Evolutionary conservation across 2,113 vertebrate species (phyloP).

Genomic region (Corydoras sp.): DNA sequence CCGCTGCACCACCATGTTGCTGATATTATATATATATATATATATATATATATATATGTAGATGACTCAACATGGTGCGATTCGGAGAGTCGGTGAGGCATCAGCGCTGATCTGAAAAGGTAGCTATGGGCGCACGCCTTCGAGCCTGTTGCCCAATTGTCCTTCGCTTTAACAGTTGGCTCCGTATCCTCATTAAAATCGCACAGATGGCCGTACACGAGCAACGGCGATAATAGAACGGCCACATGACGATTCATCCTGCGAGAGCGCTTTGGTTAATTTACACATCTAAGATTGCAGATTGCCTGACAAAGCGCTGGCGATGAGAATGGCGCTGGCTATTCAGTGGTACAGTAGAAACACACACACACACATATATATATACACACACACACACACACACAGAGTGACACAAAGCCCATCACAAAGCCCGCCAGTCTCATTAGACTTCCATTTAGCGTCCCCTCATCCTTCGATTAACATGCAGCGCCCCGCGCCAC

Average conservation of each 20-base stretch:
- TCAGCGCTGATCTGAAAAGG: no score
- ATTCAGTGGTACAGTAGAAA: slow-evolving; percentile 11
- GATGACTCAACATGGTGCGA: no score
- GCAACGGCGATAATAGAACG: slow-evolving; percentile 9
- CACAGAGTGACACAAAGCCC: slow-evolving; percentile 22
- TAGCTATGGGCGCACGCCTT: no score
- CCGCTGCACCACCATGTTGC: no score
- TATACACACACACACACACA: slow-evolving; percentile 5
- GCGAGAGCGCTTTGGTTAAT: slow-evolving; percentile 25
- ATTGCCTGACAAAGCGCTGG: slow-evolving; percentile 16
- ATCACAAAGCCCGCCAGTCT: no score
- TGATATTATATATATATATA: no score
- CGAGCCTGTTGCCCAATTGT: no score
- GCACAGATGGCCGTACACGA: slow-evolving; percentile 24
- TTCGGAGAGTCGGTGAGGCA: no score
- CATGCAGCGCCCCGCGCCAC: slow-evolving; percentile 31
- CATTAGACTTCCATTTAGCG: slow-evolving; percentile 33
- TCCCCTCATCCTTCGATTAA: slow-evolving; percentile 32
- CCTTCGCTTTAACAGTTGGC: not conserved
- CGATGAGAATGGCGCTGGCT: not conserved
- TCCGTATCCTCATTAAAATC: slow-evolving; percentile 5
- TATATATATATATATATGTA: no score
- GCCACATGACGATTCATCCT: slow-evolving; percentile 8
- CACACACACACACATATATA: not conserved
- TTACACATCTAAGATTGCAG: slow-evolving; percentile 31